Conservation (phyloP, 2,797 vertebrate species). For the Gadopsis bispinosus region DNA sequence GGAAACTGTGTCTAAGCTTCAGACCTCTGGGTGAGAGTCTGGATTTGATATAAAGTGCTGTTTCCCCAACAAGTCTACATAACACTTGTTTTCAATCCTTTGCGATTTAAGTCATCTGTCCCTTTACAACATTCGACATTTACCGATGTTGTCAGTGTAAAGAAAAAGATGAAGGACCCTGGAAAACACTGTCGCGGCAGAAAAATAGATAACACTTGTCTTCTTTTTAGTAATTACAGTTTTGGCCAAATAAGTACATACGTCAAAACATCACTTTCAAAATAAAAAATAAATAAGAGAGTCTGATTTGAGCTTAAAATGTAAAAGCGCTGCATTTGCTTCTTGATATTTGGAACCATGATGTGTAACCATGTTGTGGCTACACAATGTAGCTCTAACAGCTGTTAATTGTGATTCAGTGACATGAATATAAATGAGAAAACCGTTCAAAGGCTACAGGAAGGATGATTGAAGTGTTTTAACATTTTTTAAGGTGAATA, state of each 20-base stretch:
- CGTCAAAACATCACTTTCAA: neutral
- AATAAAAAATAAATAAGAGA: neutral
- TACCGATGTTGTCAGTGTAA: neutral
- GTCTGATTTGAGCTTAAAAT: neutral
- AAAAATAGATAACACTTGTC: neutral
- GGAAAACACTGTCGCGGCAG: neutral
- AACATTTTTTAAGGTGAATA: conserved; percentile 14
- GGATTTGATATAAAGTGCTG: neutral
- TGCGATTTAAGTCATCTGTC: neutral
- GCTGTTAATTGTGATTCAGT: conserved; percentile 20
- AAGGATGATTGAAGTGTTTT: conserved; percentile 20
- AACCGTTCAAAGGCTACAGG: conserved; percentile 8
- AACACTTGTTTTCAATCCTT: neutral
- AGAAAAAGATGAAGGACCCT: neutral
- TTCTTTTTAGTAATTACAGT: neutral
- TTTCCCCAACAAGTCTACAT: no score
- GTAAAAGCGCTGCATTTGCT: conserved; percentile 3
- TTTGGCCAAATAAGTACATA: neutral
- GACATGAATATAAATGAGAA: conserved; percentile 27
- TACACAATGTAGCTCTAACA: conserved; percentile 14
- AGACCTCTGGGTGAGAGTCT: neutral
- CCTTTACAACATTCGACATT: neutral
- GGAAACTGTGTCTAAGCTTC: neutral
- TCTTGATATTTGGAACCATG: neutral
- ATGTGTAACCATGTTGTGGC: conserved; percentile 15